Conservation (phyloP, 2,797 vertebrate species). For the Rhinella marina region DNA sequence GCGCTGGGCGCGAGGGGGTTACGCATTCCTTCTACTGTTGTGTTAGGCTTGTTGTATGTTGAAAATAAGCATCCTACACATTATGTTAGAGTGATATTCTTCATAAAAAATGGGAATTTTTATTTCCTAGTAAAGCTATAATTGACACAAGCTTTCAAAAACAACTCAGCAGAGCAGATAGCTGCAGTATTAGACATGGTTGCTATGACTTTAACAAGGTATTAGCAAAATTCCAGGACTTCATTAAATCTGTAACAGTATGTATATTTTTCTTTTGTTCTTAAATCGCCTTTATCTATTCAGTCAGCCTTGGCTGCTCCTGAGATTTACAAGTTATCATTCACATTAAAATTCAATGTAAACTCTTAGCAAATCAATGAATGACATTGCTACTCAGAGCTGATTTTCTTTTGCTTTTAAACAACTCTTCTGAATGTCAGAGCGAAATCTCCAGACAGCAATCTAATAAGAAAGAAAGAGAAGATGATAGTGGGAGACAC, state of each 20-base stretch:
- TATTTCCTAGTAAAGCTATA: not conserved
- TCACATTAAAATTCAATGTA: constrained; percentile 60
- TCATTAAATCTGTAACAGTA: constrained; percentile 53
- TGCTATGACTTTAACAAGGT: constrained; percentile 21
- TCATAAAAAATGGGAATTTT: not conserved
- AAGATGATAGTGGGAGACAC: constrained; percentile 30
- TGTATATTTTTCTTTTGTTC: constrained; percentile 56
- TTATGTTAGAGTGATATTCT: not conserved
- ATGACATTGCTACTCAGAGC: constrained; percentile 49
- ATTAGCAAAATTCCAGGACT: constrained; percentile 34
- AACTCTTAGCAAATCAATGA: constrained; percentile 55
- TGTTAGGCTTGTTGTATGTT: not conserved
- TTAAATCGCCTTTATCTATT: constrained; percentile 55
- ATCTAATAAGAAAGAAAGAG: constrained; percentile 46
- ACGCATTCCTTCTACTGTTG: not conserved
- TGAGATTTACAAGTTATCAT: constrained; percentile 59
- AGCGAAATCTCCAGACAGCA: constrained; percentile 41
- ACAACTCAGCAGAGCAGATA: constrained; percentile 23
- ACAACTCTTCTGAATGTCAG: constrained; percentile 50
- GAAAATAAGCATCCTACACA: not conserved
- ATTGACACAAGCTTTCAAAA: not conserved
- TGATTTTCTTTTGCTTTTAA: constrained; percentile 55
- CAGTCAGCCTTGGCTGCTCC: constrained; percentile 46
- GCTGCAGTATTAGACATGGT: constrained; percentile 25
- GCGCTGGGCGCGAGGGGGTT: too few species aligned